These are phyloP conservation scores for Euproctis similis DNA, from an alignment of 2,888 invertebrate genomes.

Conservation along the genomic window DNA sequence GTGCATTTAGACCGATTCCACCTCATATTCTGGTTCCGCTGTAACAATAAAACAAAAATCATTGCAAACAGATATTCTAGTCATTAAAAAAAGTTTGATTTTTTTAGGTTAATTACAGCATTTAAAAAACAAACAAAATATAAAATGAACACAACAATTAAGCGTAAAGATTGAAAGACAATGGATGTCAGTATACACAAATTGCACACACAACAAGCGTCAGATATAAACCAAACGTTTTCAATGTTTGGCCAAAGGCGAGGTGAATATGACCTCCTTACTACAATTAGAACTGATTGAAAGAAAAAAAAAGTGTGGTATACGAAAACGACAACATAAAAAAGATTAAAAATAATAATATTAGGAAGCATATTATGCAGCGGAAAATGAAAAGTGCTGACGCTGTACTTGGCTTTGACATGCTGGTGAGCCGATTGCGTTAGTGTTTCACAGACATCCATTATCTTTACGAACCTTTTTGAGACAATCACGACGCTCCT, in stretches of 20 bases:
- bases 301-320: constrained; percentile 11
- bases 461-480: constrained; percentile 68
- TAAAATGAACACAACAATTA: too few relatives aligned
- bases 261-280: constrained; percentile 21
- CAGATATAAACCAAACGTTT: constrained; percentile 16
- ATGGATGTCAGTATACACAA: constrained; percentile 52
- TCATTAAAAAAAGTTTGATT: too few relatives aligned
- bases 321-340: constrained; percentile 22
- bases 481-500: constrained; percentile 55
- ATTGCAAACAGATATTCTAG: too few relatives aligned
- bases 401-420: constrained; percentile 25
- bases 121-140: too few relatives aligned
- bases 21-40: constrained; percentile 63
- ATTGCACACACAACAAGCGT: constrained; percentile 22
- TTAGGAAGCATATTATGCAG: constrained; percentile 39
- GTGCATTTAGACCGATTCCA: constrained; percentile 67
- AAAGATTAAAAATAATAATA: constrained; percentile 10
- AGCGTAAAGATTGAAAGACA: constrained; percentile 55
- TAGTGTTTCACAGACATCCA: constrained; percentile 61
- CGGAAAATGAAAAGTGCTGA: constrained; percentile 26
- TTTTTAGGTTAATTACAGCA: too few relatives aligned
- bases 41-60: constrained; percentile 56
- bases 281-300: constrained; percentile 6
- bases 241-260: constrained; percentile 11
- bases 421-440: constrained; percentile 42